Conservation (phyloP, 2,888 invertebrate species). For the Lasioglossum villosulum region DNA sequence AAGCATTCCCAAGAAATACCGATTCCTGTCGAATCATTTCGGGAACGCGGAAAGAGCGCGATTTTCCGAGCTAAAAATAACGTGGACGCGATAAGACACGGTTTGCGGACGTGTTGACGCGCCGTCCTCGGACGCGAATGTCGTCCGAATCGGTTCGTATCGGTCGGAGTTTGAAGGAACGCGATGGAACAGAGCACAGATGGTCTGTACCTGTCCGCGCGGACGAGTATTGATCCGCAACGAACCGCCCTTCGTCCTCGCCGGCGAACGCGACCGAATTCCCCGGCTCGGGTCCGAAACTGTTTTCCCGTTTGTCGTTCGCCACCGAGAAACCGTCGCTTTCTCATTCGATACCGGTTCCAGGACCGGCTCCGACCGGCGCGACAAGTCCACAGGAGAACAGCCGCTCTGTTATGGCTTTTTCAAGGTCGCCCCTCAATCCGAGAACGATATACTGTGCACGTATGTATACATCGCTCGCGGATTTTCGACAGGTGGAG, state of each 20-base stretch:
- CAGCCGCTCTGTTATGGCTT: conserved; percentile 48
- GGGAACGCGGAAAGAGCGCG: not conserved
- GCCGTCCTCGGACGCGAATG: not conserved
- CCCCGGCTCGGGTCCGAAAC: conserved; percentile 4
- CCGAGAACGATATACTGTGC: conserved; percentile 46
- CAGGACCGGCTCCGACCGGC: conserved; percentile 46
- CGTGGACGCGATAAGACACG: not conserved
- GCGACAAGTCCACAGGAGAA: conserved; percentile 2
- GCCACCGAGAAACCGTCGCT: conserved; percentile 2
- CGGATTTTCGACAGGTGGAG: conserved; percentile 65
- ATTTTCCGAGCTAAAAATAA: not conserved
- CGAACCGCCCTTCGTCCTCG: conserved; percentile 15
- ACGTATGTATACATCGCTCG: not conserved
- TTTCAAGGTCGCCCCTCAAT: conserved; percentile 82
- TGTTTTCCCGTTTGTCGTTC: not conserved
- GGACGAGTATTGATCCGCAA: conserved; percentile 56
- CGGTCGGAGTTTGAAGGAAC: not conserved
- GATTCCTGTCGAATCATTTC: not conserved
- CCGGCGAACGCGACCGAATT: conserved; percentile 17
- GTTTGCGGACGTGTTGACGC: not conserved
- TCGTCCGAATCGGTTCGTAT: not conserved
- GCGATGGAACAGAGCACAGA: not conserved
- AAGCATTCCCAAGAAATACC: not conserved
- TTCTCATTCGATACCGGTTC: conserved; percentile 48
- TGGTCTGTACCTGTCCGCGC: conserved; percentile 26